These are phyloP conservation scores for Paragorgia papillata DNA, from an alignment of 92 coral and sea anemone species.

Conservation along the genomic window DNA sequence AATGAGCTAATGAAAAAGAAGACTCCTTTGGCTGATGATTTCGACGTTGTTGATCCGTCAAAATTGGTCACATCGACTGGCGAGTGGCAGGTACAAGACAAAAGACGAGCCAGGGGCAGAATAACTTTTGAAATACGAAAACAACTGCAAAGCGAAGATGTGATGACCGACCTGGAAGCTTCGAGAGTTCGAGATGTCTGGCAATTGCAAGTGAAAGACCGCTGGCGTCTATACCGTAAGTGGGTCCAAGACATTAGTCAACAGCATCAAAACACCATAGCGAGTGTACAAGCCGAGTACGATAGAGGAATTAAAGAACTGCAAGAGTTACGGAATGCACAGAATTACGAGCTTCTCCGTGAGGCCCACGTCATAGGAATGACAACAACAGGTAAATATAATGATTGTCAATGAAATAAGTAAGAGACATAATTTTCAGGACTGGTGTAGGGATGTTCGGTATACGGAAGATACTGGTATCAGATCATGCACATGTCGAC, in stretches of 20 bases:
- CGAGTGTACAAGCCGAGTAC: slow-evolving; percentile 3
- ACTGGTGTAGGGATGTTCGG: too few relatives aligned
- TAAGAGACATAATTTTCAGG: too few relatives aligned
- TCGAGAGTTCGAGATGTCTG: slow-evolving; percentile 49
- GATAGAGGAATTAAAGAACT: slow-evolving; percentile 35
- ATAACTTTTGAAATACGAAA: slow-evolving; percentile 30
- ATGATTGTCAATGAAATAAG: too few relatives aligned
- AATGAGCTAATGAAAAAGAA: neutral
- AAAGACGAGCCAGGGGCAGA: slow-evolving; percentile 21
- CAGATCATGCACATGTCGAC: too few relatives aligned
- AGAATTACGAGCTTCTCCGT: slow-evolving; percentile 52
- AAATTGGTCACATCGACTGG: slow-evolving; percentile 14
- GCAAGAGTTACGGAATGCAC: slow-evolving; percentile 33
- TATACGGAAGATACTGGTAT: too few relatives aligned
- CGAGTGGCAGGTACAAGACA: slow-evolving; percentile 55
- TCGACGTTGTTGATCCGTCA: slow-evolving; percentile 7
- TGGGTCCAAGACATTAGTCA: slow-evolving; percentile 57
- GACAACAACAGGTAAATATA: slow-evolving; percentile 64
- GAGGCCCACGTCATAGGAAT: slow-evolving; percentile 63
- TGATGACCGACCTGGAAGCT: slow-evolving; percentile 56
- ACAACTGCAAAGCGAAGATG: slow-evolving; percentile 27
- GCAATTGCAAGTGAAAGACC: slow-evolving; percentile 50
- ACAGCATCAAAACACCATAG: slow-evolving; percentile 11
- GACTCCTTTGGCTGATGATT: neutral
- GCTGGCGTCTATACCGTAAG: slow-evolving; percentile 64